Evolutionary conservation across 2,888 invertebrate species (phyloP), one percentile per base, ranked within the genome.

Genomic region (Imbricaverruca yamaguchii): DNA sequence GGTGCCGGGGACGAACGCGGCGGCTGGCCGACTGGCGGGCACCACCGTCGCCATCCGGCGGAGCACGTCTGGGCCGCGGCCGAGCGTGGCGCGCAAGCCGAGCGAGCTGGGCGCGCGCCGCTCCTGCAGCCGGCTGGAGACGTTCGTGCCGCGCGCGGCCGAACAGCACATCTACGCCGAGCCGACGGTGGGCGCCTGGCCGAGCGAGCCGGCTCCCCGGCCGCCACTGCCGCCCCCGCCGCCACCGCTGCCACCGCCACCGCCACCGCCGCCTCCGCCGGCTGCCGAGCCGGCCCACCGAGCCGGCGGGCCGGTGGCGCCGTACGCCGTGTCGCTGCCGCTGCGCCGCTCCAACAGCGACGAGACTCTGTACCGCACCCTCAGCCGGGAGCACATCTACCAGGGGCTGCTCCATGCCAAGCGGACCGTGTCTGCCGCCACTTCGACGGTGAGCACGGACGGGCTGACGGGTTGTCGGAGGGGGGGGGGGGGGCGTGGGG

Each of bases 281-380:
- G 81, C 83, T 69, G 81, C 83, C 80, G 82, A 84, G 74, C 87
- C 88, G 83, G 83, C 85, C 77, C 85, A 85, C 18, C 80, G 87
- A 4, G 83, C 85, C 77, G 85, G 85, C 18, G 81, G 87, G 3
- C 77, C 86, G 11, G 85, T 87, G 9, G 85, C 85, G 82, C 87
- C 88, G 0, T 84, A 85, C 81, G 87, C 88, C 21, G 84, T 86
- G 4, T 87, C 87, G 87, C 84, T 84, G 74, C 84, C 85, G 80
- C 83, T 87, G 84, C 83, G 86, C 0, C 82, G 83, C 1, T 53
- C 74, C 53, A 55, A 53, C 74, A 74, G 74, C 21, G 74, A 74
- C 53, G 74, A 74, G 74, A 74, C 74, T 8, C 74, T 74, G 55
- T 74, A 74, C 55, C 53, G 53, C 53, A 74, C 74, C 21, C 74